phyloP scores from a whole-genome alignment of 2,888 invertebrate species.

The Andrena praecox region DNA sequence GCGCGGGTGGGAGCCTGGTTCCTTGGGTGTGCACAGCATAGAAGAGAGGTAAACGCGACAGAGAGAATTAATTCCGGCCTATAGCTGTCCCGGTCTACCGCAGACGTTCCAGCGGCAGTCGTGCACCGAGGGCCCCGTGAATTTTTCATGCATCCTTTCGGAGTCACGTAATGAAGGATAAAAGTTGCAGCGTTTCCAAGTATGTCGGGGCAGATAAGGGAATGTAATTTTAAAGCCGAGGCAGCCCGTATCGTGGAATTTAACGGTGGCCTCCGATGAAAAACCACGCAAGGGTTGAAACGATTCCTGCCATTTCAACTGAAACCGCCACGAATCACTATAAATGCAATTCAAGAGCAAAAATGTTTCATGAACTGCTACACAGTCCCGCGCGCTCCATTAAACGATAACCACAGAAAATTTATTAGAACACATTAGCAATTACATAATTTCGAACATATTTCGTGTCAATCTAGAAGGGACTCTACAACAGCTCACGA shows the following conservation, averaged over 20 bases:
- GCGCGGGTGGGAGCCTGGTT: neutral
- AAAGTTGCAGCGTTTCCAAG: constrained; percentile 55
- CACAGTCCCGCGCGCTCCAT: too few species aligned
- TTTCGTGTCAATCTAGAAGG: too few species aligned
- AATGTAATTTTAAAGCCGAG: constrained; percentile 57
- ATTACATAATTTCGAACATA: too few species aligned
- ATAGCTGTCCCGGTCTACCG: constrained; percentile 44
- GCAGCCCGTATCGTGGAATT: constrained; percentile 30
- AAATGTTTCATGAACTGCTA: neutral
- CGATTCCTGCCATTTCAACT: constrained; percentile 11
- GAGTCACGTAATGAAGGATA: constrained; percentile 62
- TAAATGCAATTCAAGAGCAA: neutral
- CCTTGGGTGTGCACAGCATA: neutral
- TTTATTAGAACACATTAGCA: too few species aligned
- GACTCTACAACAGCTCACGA: too few species aligned
- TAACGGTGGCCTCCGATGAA: constrained; percentile 30
- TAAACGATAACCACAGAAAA: too few species aligned
- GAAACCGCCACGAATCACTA: neutral
- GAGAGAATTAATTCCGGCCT: constrained; percentile 59
- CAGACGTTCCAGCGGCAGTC: constrained; percentile 38
- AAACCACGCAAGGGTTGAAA: constrained; percentile 12
- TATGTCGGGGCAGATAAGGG: constrained; percentile 50
- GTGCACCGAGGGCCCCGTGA: constrained; percentile 32
- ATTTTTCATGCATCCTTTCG: constrained; percentile 58
- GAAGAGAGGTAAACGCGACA: constrained; percentile 40